Conservation (phyloP, 2,797 vertebrate genomes). For the Amblyopsis hoosieri region DNA sequence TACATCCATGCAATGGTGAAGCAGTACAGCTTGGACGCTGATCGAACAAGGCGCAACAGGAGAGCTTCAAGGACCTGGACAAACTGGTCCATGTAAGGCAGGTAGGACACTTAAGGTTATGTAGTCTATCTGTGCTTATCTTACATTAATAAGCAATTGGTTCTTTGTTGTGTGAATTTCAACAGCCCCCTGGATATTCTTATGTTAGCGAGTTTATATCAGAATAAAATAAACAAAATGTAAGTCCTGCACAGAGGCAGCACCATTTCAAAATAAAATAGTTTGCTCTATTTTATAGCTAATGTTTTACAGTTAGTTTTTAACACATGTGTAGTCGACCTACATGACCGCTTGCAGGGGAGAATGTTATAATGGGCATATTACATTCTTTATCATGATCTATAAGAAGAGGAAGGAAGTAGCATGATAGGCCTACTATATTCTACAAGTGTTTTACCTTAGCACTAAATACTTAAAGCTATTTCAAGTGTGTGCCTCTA, state of each 20-base stretch:
- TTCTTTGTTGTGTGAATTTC: background rate
- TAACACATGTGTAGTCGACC: too few species aligned
- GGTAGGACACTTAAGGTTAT: constrained; percentile 60
- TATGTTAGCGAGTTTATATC: constrained; percentile 30
- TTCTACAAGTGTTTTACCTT: constrained; percentile 2
- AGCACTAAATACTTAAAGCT: background rate
- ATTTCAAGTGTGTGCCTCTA: background rate
- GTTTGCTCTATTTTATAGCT: too few species aligned
- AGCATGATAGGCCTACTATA: background rate
- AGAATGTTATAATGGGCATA: background rate
- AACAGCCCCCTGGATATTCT: background rate
- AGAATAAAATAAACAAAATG: background rate
- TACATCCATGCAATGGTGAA: constrained; percentile 32
- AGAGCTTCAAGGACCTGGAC: constrained; percentile 18
- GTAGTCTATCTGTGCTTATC: background rate
- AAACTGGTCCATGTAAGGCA: constrained; percentile 55
- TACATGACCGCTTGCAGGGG: background rate
- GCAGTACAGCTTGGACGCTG: constrained; percentile 52
- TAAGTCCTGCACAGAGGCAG: too few species aligned
- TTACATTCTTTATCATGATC: background rate
- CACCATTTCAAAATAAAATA: too few species aligned
- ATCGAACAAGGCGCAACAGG: constrained; percentile 54
- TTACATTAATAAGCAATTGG: background rate
- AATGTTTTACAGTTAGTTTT: too few species aligned
- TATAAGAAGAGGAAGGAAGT: background rate